Conservation (phyloP, 2,797 vertebrate genomes). For the Myripristis murdjan region DNA sequence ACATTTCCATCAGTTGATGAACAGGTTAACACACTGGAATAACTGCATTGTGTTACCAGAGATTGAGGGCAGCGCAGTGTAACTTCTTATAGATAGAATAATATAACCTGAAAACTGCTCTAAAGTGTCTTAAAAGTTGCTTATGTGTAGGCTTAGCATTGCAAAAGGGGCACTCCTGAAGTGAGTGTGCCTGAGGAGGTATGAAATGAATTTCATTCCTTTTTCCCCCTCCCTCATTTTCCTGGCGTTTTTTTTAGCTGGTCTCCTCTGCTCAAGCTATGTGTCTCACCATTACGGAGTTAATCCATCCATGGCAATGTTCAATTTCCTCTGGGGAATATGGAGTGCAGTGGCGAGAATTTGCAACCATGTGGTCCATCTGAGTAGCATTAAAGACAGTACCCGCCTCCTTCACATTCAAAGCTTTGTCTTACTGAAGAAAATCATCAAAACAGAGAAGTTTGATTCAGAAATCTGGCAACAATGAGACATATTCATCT, state of each 20-base stretch:
- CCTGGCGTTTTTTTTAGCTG: constrained; percentile 92
- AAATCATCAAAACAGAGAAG: constrained; percentile 60
- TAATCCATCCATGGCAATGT: constrained; percentile 99
- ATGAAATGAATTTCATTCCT: constrained; percentile 99
- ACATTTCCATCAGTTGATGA: neutral
- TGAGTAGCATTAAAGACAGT: constrained; percentile 74
- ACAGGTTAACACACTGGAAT: neutral
- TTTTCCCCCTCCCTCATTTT: constrained; percentile 89
- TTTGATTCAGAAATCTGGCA: constrained; percentile 52
- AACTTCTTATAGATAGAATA: constrained; percentile 12
- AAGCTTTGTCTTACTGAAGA: constrained; percentile 62
- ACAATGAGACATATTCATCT: constrained; percentile 58
- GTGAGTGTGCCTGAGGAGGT: constrained; percentile 95
- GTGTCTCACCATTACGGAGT: constrained; percentile 97
- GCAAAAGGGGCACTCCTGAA: constrained; percentile 61
- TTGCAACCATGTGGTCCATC: constrained; percentile 78
- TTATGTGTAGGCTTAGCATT: constrained; percentile 68
- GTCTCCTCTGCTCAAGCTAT: constrained; percentile 94
- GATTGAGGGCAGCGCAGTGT: constrained; percentile 13
- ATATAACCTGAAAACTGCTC: constrained; percentile 47
- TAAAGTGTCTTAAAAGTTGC: constrained; percentile 64
- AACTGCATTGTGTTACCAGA: neutral
- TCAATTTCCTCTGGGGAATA: constrained; percentile 99
- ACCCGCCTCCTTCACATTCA: constrained; percentile 52
- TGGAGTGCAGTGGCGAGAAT: constrained; percentile 80